Evolutionary conservation across 1,140 invertebrate genomes (phyloP).

Genomic region (Acromyrmex charruanus): DNA sequence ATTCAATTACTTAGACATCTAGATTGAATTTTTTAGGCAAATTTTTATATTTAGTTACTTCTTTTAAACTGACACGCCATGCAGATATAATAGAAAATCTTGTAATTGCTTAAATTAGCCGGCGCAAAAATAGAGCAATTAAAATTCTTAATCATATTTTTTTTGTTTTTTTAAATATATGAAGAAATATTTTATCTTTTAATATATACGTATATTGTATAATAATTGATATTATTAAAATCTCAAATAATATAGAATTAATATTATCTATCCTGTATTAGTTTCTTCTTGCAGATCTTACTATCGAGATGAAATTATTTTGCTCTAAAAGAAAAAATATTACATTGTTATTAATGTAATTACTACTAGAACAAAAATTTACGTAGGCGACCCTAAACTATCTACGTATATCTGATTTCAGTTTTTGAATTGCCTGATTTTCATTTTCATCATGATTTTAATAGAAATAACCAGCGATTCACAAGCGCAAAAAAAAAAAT

Average conservation of each 20-base stretch:
- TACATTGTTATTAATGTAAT: neutral
- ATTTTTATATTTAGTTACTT: neutral
- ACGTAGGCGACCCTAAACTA: neutral
- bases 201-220: neutral
- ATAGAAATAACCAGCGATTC: slow-evolving; percentile 51
- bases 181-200: neutral
- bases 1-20: neutral
- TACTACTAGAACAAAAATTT: neutral
- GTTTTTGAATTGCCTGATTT: slow-evolving; percentile 36
- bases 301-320: neutral
- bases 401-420: slow-evolving; percentile 12
- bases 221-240: neutral
- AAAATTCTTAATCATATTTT: neutral
- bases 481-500: slow-evolving; percentile 41
- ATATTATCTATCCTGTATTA: neutral
- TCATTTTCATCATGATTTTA: slow-evolving; percentile 45
- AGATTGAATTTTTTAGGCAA: neutral
- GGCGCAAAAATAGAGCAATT: neutral
- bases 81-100: neutral
- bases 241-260: neutral
- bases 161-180: neutral
- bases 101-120: neutral
- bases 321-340: neutral
- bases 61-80: neutral
- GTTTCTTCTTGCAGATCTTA: neutral